Conservation (phyloP, 2,797 vertebrate genomes). For the Paedocypris micromegethes region DNA sequence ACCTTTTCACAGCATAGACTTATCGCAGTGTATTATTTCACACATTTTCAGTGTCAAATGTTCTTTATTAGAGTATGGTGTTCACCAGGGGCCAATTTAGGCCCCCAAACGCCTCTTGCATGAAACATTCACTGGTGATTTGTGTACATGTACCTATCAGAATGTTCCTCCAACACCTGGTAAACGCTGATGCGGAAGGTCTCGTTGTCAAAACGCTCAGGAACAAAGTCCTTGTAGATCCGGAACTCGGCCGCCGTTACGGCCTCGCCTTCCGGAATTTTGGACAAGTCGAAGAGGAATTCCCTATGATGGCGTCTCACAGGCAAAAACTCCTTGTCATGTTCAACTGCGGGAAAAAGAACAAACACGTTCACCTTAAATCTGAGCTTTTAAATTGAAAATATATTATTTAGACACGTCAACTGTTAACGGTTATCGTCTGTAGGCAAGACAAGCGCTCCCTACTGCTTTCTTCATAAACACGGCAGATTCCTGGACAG, state of each 20-base stretch:
- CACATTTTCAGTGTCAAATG: no score
- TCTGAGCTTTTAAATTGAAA: neutral
- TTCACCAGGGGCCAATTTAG: neutral
- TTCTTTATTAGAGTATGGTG: neutral
- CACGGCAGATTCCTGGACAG: slow-evolving; percentile 33
- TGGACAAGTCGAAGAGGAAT: slow-evolving; percentile 91
- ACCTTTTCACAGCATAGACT: no score
- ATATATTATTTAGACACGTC: slow-evolving; percentile 22
- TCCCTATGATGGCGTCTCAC: slow-evolving; percentile 88
- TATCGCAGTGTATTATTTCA: no score
- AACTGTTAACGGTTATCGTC: neutral
- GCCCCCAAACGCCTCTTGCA: neutral
- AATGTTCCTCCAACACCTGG: slow-evolving; percentile 92
- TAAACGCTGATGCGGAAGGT: slow-evolving; percentile 92
- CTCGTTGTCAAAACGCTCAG: slow-evolving; percentile 86
- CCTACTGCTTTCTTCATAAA: slow-evolving; percentile 12
- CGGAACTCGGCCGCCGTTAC: slow-evolving; percentile 95
- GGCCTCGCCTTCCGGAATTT: slow-evolving; percentile 91
- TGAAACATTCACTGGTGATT: neutral
- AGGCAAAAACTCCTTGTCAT: slow-evolving; percentile 89
- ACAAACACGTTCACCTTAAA: no score
- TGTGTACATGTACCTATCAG: slow-evolving; percentile 70
- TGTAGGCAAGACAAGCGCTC: neutral
- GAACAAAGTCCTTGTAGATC: slow-evolving; percentile 94
- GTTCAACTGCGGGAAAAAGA: slow-evolving; percentile 76